Base-by-base conservation (phyloP, 2,113 vertebrate species). In the Indicator indicator region DNA sequence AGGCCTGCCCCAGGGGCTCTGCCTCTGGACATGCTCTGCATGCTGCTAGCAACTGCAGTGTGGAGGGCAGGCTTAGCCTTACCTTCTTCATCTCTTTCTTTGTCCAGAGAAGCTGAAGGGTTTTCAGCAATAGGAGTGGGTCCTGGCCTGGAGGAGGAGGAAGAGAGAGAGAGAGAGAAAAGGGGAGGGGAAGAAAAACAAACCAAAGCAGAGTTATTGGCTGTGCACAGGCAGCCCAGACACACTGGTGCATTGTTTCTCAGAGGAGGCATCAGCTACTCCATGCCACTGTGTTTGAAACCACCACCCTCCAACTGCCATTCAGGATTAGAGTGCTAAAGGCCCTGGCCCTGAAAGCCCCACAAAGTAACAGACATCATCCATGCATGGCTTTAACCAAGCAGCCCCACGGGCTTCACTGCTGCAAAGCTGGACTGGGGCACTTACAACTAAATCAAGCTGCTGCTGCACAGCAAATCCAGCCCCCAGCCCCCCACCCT, bases 71-170 rank as follows among this genome's bases (percentile, higher is more conserved):
- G 36, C 86, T 87, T 65, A 36, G 84, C 48, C 97, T 97, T 92
- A 98, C 98, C 98, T 97, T 96, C 62, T 58, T 58, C 86, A 88
- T 94, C 69, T 97, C 86, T 13, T 48, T 91, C 13, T 90, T 89
- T 91, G 95, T 91, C 96, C 97, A 98, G 14, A 93, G 90, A 13
- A 30, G 62, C 64, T 95, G 88, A 83, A 98, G 94, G 12, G 70
- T 76, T 86, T 94, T 79, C 82, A 97, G 88, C 91, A 97, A 64
- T 4, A 63, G 55, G 12, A 88, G 58, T 6, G 84, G 79, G 68
- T 97, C 96, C 72, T 74, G 88, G 80, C 91, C 97, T 97, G 78
- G 42, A 96, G 65, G 40, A 86, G 56, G 69, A 84, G 50, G 56
- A 38, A 33, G 11, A 81, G 7, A 46, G 17, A 52, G 48, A 70